Evolutionary conservation across 2,888 invertebrate genomes (phyloP).

Genomic region (Eupsilia transversa): DNA sequence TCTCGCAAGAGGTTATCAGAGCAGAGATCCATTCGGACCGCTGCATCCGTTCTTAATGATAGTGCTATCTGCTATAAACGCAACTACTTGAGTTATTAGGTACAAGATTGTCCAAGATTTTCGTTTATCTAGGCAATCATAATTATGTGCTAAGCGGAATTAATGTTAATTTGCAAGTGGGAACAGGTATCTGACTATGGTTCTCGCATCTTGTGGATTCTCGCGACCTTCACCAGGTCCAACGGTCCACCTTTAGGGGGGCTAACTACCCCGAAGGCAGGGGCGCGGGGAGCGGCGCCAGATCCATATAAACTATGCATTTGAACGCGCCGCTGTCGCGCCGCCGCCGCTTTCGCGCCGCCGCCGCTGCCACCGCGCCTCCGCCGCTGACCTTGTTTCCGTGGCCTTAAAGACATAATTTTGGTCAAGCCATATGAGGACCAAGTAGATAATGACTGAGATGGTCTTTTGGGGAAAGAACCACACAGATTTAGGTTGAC

Average conservation of each 20-base stretch:
- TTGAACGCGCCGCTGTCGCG: no score
- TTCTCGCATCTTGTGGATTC: background rate
- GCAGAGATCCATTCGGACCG: conserved; percentile 72
- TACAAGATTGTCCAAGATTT: conserved; percentile 24
- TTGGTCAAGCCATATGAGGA: no score
- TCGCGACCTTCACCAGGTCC: background rate
- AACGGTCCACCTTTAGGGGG: background rate
- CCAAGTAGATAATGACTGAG: no score
- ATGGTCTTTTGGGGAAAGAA: no score
- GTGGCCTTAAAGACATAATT: no score
- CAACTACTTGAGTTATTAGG: conserved; percentile 39
- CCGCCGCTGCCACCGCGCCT: no score
- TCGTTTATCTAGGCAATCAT: background rate
- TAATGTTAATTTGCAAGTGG: background rate
- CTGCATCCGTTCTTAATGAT: conserved; percentile 81
- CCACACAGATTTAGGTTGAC: no score
- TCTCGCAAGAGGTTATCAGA: conserved; percentile 81
- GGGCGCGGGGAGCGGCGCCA: no score
- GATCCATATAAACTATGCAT: no score
- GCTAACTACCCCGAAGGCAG: no score
- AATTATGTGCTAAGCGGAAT: background rate
- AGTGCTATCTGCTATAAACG: conserved; percentile 63
- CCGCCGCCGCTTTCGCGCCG: no score
- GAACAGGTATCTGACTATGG: background rate
- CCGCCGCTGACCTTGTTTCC: no score